phyloP scores from a whole-genome alignment of 1,140 invertebrate genomes.

The Maniola jurtina region DNA sequence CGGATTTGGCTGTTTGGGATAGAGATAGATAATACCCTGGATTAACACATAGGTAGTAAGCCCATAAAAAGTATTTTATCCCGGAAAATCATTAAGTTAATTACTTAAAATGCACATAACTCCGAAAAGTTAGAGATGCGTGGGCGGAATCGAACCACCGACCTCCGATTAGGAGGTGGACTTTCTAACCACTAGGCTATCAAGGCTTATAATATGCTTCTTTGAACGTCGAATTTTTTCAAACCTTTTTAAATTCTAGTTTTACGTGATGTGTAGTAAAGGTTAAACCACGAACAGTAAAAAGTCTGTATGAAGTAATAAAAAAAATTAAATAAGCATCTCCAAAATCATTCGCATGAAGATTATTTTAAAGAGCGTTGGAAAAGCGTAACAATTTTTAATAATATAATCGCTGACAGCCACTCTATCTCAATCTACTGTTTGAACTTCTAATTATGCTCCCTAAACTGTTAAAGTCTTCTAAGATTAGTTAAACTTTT shows the following conservation, averaged over 20 bases:
- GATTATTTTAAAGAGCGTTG: constrained; percentile 11
- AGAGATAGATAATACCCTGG: no score
- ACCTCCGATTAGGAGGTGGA: no score
- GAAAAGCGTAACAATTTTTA: background rate
- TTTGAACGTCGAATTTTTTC: background rate
- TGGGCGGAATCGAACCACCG: no score
- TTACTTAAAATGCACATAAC: no score
- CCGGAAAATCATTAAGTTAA: no score
- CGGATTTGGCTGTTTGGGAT: no score
- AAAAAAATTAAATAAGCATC: constrained; percentile 1
- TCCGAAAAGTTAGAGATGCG: no score
- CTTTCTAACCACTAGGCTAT: no score
- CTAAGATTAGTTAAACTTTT: constrained; percentile 10
- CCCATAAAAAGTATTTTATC: no score
- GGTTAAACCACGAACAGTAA: no score
- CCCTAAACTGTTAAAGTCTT: constrained; percentile 5
- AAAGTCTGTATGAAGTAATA: background rate
- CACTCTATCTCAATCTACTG: background rate
- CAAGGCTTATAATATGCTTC: no score
- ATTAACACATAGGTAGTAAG: no score
- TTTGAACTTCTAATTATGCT: constrained; percentile 7
- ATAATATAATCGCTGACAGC: background rate
- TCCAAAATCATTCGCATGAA: constrained; percentile 13
- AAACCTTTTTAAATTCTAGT: background rate
- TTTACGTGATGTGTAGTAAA: background rate